Evolutionary conservation across 2,888 invertebrate species (phyloP), one percentile per base, ranked within the genome.

Genomic region (Aethes cnicana): DNA sequence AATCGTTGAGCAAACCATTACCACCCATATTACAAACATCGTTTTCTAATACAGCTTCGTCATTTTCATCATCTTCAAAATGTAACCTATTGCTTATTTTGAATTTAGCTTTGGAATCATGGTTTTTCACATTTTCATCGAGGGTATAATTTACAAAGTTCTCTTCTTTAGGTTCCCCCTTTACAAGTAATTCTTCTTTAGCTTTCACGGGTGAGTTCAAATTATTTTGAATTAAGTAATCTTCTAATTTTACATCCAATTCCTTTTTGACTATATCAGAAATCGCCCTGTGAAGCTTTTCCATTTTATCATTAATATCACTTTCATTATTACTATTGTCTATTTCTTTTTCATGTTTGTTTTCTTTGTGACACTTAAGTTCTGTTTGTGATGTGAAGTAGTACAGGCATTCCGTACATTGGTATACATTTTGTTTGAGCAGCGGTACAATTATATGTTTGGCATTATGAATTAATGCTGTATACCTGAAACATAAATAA

Each of bases 371-470:
- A 0, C 5, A 7, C 2, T 41, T 30, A 0, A 78, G 54, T 1
- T 68, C 66, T 0, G 54, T 47, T 9, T 50, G 3, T 0, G 72
- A 62, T 2, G 61, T 59, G 26, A 74, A 79, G 21, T 66, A 58
- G 16, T 57, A 49, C 0, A 64, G 30, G 16, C 78, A 77, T 1
- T 59, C 53, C 0, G 52, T 21, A 11, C 80, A 80, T 42, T 72
- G 57, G 1, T 57, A n/a, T 0, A 66, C 9, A 0, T 20, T 58
- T 23, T 66, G 64, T 1, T 71, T 74, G 0, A 71, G 12, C 0
- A 81, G 47, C 0, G 81, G 79, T 44, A 81, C 76, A 3, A 76
- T 75, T 16, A 81, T 77, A 28, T 81, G 81, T 1, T 47, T 63
- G 0, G 68, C 59, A 0, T 69, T 77, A 53, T 81, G 81, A 1